phyloP scores from a whole-genome alignment of 2,113 vertebrate species.

The Pagrus major region DNA sequence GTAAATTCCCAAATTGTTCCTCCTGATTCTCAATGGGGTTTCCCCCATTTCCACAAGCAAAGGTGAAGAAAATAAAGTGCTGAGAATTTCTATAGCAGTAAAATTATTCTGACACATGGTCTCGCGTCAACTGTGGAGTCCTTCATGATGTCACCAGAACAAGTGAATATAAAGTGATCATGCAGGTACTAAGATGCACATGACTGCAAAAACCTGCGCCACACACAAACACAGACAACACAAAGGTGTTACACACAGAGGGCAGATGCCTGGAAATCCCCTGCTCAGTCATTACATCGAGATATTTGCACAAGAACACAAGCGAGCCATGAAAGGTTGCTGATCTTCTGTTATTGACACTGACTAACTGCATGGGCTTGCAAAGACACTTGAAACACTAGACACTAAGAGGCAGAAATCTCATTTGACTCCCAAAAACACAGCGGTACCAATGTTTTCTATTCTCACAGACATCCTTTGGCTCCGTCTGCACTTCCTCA shows the following conservation, averaged over 20 bases:
- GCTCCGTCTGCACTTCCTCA: not conserved
- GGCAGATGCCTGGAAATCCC: constrained; percentile 37
- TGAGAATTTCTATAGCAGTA: not conserved
- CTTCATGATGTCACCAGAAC: not conserved
- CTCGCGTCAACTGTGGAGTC: not conserved
- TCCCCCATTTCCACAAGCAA: not conserved
- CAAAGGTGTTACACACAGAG: constrained; percentile 2
- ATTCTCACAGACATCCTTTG: not conserved
- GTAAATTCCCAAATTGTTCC: not conserved
- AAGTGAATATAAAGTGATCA: not conserved
- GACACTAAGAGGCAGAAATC: not conserved
- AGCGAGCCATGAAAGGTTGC: constrained; percentile 13
- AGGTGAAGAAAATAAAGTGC: not conserved
- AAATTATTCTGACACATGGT: not conserved
- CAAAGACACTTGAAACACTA: not conserved
- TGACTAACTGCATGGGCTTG: not conserved
- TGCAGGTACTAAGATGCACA: not conserved
- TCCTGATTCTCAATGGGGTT: not conserved
- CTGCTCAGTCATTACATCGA: not conserved
- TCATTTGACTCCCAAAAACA: not conserved
- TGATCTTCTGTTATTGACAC: not conserved
- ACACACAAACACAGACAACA: constrained; percentile 16
- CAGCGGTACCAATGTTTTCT: not conserved
- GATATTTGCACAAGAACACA: constrained; percentile 4
- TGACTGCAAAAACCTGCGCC: not conserved